Base-by-base conservation (phyloP, 2,113 vertebrate species). In the Andinoacara biseriatus region DNA sequence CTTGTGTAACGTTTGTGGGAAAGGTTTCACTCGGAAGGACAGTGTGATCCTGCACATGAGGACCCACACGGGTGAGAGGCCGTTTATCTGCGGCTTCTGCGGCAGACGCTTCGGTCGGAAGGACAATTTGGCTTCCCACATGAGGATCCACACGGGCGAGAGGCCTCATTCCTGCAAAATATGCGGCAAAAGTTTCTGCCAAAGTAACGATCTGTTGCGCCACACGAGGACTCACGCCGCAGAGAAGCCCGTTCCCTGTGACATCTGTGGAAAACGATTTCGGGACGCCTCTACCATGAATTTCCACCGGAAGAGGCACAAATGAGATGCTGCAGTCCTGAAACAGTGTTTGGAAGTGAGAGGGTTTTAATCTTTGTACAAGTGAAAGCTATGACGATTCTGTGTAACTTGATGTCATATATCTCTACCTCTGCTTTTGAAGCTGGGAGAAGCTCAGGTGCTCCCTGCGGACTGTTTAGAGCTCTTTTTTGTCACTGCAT, bases 1-100 rank as follows among this genome's bases (percentile, higher is more conserved):
- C 29, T 77, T 38, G 0, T 77, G 75, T 2, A 49, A 77, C 38
- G 18, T 60, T 15, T 77, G 75, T 6, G 58, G 75, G 18, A 77
- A 77, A 2, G 38, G 40, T 33, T 77, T 77, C 75, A 60, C 75
- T 0, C 67, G 67, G 6, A 72, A 72, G 26, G 67, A 72, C 40
- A 60, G 58, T 10, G 58, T 43, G 40, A 60, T 29, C 7, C 38
- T 43, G 10, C 75, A 77, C 57, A 46, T 77, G 58, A 77, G 75
- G 38, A 77, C 58, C 6, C 75, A 77, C 75, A 77, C 75, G 10
- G 58, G 58, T 22, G 75, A 77, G 58, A 60, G 38, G 38, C 75
- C 75, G 4, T 60, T 60, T 0, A 46, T 40, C 57, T 77, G 75
- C 57, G 40, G 58, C 13, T 60, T 59, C 38, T 77, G 75, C 2